These are phyloP conservation scores for Xiphophorus birchmanni DNA, from an alignment of 2,797 vertebrate species.

Conservation along the genomic window DNA sequence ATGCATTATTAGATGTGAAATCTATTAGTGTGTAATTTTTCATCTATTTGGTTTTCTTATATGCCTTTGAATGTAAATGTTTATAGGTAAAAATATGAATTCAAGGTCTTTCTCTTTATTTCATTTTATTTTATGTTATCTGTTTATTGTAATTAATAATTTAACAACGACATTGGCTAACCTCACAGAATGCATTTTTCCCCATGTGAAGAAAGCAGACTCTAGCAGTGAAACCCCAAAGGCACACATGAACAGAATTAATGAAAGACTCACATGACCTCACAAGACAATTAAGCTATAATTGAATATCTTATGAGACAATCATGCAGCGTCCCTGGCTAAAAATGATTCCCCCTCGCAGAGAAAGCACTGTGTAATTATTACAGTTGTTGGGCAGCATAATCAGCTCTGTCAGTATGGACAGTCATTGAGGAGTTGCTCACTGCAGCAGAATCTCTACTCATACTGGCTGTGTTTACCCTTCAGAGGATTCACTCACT, in stretches of 20 bases:
- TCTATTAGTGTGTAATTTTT: neutral
- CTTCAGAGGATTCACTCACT: conserved; percentile 41
- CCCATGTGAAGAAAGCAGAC: neutral
- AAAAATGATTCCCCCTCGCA: conserved; percentile 21
- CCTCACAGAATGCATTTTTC: neutral
- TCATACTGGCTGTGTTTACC: conserved; percentile 42
- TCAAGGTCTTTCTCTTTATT: neutral
- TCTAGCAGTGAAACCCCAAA: neutral
- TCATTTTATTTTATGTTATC: neutral
- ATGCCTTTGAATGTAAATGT: neutral
- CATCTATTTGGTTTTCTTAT: neutral
- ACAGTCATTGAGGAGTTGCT: conserved; percentile 28
- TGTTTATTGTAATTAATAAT: neutral
- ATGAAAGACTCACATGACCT: conserved; percentile 1
- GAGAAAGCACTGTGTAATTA: conserved; percentile 25
- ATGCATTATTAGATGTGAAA: neutral
- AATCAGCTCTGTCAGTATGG: conserved; percentile 49
- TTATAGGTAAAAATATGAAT: neutral
- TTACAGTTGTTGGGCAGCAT: conserved; percentile 45
- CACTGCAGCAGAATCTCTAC: conserved; percentile 28
- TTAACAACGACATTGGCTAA: neutral
- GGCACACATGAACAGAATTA: conserved; percentile 19
- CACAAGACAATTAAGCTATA: conserved; percentile 10
- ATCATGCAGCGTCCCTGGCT: conserved; percentile 3
- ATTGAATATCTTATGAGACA: conserved; percentile 39